Evolutionary conservation across 2,797 vertebrate species (phyloP).

Genomic region (Adelosebastes latens): DNA sequence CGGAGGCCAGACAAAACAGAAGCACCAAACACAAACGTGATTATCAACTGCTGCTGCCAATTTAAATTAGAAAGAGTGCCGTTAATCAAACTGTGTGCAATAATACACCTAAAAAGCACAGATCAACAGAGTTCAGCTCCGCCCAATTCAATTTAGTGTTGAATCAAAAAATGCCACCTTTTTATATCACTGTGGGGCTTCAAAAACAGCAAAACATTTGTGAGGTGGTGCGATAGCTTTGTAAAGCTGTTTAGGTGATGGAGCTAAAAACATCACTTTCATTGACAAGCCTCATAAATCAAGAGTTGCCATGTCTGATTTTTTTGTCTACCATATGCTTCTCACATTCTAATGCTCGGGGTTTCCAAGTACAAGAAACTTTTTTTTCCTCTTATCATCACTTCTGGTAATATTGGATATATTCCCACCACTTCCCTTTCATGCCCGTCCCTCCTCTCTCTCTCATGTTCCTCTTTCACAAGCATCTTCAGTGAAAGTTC

Average conservation of each 20-base stretch:
- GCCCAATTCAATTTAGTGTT: constrained; percentile 39
- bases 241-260: constrained; percentile 33
- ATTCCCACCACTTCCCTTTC: constrained; percentile 28
- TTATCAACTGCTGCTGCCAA: constrained; percentile 75
- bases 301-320: constrained; percentile 35
- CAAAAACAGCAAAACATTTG: constrained; percentile 29
- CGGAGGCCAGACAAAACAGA: constrained; percentile 64
- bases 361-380: not conserved
- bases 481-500: constrained; percentile 66
- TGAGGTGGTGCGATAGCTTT: constrained; percentile 29
- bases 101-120: constrained; percentile 44
- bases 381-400: constrained; percentile 7
- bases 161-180: constrained; percentile 2
- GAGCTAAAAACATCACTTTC: constrained; percentile 50
- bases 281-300: constrained; percentile 61
- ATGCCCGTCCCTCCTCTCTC: constrained; percentile 13
- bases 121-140: constrained; percentile 35
- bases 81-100: constrained; percentile 68
- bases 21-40: constrained; percentile 51
- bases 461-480: constrained; percentile 51
- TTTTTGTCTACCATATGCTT: constrained; percentile 41
- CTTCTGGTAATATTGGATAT: constrained; percentile 4
- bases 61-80: constrained; percentile 62
- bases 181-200: not conserved
- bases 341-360: not conserved